phyloP scores from a whole-genome alignment of 2,797 vertebrate genomes.

The Melanotaenia trifasciata region DNA sequence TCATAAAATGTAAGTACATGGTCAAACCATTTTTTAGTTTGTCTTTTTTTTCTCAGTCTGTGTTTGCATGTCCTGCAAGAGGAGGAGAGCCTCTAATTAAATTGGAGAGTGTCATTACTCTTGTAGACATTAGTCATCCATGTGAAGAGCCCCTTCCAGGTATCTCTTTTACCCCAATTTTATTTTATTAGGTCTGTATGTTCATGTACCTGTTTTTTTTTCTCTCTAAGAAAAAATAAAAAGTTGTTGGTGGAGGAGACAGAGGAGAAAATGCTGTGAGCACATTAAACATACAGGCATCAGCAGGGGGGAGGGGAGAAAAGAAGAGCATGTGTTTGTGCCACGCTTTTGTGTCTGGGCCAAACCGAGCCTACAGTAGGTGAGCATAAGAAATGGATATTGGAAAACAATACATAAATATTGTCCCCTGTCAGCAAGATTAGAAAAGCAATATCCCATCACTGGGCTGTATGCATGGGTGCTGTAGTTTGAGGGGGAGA shows the following conservation, averaged over 20 bases:
- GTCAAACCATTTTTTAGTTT: too few relatives aligned
- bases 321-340: constrained; percentile 32
- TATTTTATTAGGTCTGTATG: constrained; percentile 38
- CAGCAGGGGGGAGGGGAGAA: background rate
- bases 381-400: constrained; percentile 77
- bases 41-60: too few relatives aligned
- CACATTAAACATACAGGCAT: constrained; percentile 39
- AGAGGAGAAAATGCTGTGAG: constrained; percentile 27
- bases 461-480: constrained; percentile 57
- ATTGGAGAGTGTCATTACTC: background rate
- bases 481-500: constrained; percentile 42
- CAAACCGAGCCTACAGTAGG: constrained; percentile 39
- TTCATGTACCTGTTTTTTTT: constrained; percentile 49
- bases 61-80: background rate
- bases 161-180: constrained; percentile 35
- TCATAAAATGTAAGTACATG: too few relatives aligned
- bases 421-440: constrained; percentile 82
- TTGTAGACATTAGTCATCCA: constrained; percentile 17
- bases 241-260: constrained; percentile 13
- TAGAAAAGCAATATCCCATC: constrained; percentile 85
- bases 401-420: constrained; percentile 83
- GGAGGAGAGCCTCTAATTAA: too few relatives aligned
- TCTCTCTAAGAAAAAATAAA: constrained; percentile 31
- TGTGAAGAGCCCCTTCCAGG: constrained; percentile 22
- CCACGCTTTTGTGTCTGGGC: constrained; percentile 44